Percentiles rank a stretch among this genome's conserved stretches.
Evolutionary conservation across 2,797 vertebrate species (phyloP).

Genomic region (Cryptoprocta ferox): DNA sequence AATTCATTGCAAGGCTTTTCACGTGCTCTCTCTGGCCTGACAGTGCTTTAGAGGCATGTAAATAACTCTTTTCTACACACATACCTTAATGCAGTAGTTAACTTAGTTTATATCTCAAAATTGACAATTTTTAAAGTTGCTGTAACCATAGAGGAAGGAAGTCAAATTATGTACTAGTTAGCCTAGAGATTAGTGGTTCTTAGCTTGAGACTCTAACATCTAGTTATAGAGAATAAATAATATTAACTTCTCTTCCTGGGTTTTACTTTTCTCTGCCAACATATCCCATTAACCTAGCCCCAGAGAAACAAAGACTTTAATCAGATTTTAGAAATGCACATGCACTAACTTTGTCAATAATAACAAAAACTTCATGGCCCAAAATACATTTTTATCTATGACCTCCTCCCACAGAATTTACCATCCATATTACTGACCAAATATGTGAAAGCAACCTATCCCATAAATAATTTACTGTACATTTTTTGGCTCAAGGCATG

Average conservation of each 20-base stretch:
- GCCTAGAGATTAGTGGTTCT: neutral
- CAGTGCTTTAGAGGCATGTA: conserved; percentile 18
- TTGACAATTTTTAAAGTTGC: neutral
- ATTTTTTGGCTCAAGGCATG: neutral
- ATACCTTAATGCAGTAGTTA: neutral
- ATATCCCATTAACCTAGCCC: neutral
- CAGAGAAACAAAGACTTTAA: neutral
- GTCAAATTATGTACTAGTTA: neutral
- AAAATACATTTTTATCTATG: neutral
- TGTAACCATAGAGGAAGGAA: neutral
- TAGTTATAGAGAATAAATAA: neutral
- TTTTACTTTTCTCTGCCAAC: conserved; percentile 17
- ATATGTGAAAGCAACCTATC: neutral
- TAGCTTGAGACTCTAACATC: neutral
- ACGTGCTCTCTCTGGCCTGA: neutral
- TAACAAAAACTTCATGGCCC: neutral
- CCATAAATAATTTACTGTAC: neutral
- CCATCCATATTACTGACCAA: neutral
- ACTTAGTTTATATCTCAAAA: neutral
- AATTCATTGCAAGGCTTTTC: conserved; percentile 56
- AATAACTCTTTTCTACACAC: conserved; percentile 22
- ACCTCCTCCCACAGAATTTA: neutral
- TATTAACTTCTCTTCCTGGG: neutral
- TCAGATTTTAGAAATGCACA: neutral
- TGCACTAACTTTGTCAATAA: neutral